A percentile compares a stretch with the other conserved stretches of the same genome.
These are phyloP conservation scores for Capitulum mitella DNA, from an alignment of 2,888 invertebrate species.

Conservation along the genomic window DNA sequence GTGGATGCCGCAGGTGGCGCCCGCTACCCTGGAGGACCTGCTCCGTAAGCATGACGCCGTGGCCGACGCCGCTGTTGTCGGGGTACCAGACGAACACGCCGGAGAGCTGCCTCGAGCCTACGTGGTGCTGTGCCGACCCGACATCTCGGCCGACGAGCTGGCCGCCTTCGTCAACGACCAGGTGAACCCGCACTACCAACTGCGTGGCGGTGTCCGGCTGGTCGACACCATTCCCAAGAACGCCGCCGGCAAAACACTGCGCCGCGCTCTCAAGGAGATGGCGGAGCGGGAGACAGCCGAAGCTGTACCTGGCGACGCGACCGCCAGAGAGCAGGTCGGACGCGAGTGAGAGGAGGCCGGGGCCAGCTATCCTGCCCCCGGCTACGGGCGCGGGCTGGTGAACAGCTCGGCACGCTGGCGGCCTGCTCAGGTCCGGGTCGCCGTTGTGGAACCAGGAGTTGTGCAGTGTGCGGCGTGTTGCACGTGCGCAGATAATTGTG, in stretches of 20 bases:
- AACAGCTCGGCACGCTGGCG: no score
- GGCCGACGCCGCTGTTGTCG: constrained; percentile 48
- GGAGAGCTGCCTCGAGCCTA: constrained; percentile 46
- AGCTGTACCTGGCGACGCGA: not conserved
- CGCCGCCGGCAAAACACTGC: constrained; percentile 65
- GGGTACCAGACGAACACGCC: constrained; percentile 42
- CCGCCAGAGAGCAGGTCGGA: not conserved
- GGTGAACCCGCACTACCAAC: constrained; percentile 66
- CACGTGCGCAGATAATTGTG: no score
- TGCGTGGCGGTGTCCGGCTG: constrained; percentile 61
- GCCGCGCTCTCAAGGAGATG: constrained; percentile 52
- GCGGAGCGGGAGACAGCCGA: constrained; percentile 20
- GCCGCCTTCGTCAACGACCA: constrained; percentile 55
- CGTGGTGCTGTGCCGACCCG: constrained; percentile 41
- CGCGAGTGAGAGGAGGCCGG: not conserved
- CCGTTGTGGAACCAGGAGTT: no score
- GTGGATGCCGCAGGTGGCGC: constrained; percentile 45
- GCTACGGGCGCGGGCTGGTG: no score
- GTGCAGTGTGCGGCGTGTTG: no score
- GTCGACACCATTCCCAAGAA: constrained; percentile 64
- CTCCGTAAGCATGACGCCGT: constrained; percentile 45
- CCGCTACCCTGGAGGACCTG: constrained; percentile 49
- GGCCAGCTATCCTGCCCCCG: not conserved
- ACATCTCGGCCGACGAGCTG: constrained; percentile 38
- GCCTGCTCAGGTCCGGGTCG: no score